Conservation (phyloP, 2,888 invertebrate species). For the Steinernema carpocapsae region DNA sequence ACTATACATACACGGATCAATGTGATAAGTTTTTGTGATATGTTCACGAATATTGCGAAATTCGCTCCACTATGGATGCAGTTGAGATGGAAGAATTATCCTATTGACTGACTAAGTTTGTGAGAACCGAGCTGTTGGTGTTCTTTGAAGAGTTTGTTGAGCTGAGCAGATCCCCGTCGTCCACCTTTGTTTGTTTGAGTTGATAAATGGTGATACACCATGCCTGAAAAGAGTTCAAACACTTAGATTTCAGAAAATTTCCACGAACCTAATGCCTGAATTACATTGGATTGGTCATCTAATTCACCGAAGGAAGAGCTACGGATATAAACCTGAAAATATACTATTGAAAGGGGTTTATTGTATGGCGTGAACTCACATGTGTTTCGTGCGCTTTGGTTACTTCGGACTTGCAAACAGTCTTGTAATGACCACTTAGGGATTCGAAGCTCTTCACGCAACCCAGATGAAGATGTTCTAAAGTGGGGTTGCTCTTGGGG, state of each 20-base stretch:
- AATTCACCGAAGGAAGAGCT: conserved; percentile 7
- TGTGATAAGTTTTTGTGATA: background rate
- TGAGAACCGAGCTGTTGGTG: background rate
- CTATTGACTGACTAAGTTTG: too few species aligned
- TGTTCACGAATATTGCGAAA: background rate
- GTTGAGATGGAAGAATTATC: background rate
- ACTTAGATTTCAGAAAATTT: too few species aligned
- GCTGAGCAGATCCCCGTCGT: conserved; percentile 22
- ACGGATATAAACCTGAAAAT: conserved; percentile 1
- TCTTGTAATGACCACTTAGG: background rate
- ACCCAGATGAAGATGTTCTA: background rate
- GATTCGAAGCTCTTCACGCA: conserved; percentile 25
- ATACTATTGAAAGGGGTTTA: background rate
- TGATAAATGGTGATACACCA: conserved; percentile 17
- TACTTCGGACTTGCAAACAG: conserved; percentile 22
- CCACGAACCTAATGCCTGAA: background rate
- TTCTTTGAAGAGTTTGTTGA: conserved; percentile 10
- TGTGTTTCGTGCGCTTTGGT: conserved; percentile 29
- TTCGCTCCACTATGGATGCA: background rate
- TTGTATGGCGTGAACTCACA: background rate
- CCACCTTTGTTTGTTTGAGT: conserved; percentile 21
- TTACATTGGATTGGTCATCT: conserved; percentile 10
- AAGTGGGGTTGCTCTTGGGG: background rate
- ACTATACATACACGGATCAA: background rate
- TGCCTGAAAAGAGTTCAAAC: background rate